Evolutionary conservation across 2,113 vertebrate genomes (phyloP), one percentile per base, ranked within the genome.

Genomic region (Panurus biarmicus): DNA sequence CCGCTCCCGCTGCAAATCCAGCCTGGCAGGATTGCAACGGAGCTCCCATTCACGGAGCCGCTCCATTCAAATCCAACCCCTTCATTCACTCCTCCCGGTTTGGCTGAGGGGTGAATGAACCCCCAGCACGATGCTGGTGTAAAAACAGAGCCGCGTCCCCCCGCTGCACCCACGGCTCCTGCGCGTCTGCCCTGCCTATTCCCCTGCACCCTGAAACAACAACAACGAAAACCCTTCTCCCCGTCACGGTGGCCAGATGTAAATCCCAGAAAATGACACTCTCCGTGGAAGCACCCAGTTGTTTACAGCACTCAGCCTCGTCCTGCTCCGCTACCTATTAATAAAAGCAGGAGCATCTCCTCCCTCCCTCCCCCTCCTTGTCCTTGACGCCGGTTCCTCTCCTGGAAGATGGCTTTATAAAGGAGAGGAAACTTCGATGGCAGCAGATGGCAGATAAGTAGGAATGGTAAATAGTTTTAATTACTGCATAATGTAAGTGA

Each of bases 391-490:
- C 50, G 51, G 51, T 25, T 84, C 50, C 85, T 97, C 91, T 80
- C 47, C 97, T 92, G 9, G 51, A 92, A 94, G 97, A 97, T 25
- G 96, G 90, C 96, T 97, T 96, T 95, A 94, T 93, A 95, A 97
- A 97, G 97, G 96, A 96, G 96, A 97, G 96, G 82, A 90, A 95
- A 91, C 97, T 96, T 96, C 87, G 89, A 53, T 54, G 96, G 95
- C 91, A 95, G 98, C 98, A 98, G 98, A 98, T 98, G 98, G 98
- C 96, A 94, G 98, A 96, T 98, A 98, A 98, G 98, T 98, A 98
- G 98, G 98, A 98, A 98, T 98, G 98, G 98, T 98, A 98, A 98
- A 98, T 98, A 98, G 98, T 98, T 98, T 98, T 98, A 98, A 98
- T 98, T 98, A 98, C 98, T 98, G 98, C 98, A 98, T 98, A 98